phyloP scores from a whole-genome alignment of 2,797 vertebrate genomes.

The Acestrorhynchus altus region DNA sequence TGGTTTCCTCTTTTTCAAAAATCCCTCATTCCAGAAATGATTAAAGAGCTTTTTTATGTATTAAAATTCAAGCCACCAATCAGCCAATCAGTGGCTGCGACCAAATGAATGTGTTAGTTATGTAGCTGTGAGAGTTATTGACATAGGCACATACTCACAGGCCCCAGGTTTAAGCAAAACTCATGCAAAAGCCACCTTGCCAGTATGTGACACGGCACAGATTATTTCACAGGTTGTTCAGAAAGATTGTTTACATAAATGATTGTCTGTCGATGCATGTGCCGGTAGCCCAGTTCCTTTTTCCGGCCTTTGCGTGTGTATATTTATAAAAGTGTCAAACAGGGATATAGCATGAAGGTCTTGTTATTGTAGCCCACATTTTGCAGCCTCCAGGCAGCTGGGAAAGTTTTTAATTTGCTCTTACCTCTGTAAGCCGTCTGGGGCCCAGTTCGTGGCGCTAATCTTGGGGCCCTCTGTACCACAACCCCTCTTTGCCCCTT shows the following conservation, averaged over 20 bases:
- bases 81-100: too few relatives aligned
- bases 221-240: not conserved
- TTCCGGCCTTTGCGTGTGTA: slow-evolving; percentile 24
- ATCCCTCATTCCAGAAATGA: too few relatives aligned
- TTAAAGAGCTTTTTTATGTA: too few relatives aligned
- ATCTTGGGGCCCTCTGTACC: slow-evolving; percentile 22
- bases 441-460: slow-evolving; percentile 30
- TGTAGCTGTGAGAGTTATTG: not conserved
- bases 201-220: not conserved
- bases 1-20: too few relatives aligned
- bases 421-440: slow-evolving; percentile 44
- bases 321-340: slow-evolving; percentile 23
- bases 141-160: not conserved
- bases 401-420: slow-evolving; percentile 65
- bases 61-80: too few relatives aligned
- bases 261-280: slow-evolving; percentile 5
- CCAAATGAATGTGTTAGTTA: not conserved
- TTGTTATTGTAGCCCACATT: slow-evolving; percentile 61
- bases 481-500: slow-evolving; percentile 8
- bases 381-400: slow-evolving; percentile 65
- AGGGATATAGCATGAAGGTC: slow-evolving; percentile 26
- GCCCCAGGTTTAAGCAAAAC: not conserved
- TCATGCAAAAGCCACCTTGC: not conserved
- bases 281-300: slow-evolving; percentile 29
- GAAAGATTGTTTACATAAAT: not conserved